Evolutionary conservation across 1,140 invertebrate genomes (phyloP).

Genomic region (Kradibia gibbosae): DNA sequence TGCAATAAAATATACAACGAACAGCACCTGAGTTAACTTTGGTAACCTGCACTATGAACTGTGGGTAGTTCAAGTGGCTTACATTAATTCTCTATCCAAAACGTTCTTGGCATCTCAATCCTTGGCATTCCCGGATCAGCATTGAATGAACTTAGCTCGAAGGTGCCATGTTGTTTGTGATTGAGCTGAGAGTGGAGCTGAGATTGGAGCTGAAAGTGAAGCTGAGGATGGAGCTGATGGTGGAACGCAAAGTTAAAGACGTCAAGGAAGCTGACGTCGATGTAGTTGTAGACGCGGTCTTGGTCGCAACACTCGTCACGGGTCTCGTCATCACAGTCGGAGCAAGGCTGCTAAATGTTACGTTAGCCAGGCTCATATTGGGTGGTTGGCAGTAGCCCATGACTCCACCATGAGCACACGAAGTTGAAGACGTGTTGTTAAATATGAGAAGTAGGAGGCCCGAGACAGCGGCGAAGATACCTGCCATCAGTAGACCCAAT

Average conservation of each 20-base stretch:
- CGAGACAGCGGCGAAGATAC: conserved; percentile 79
- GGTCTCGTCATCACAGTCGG: not conserved
- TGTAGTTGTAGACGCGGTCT: not conserved
- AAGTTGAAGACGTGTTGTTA: conserved; percentile 70
- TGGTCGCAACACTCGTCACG: not conserved
- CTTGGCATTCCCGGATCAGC: not conserved
- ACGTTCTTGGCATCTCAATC: not conserved
- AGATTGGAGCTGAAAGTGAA: not conserved
- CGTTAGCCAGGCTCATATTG: not conserved
- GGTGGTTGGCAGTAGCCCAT: conserved; percentile 75
- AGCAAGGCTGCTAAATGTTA: not conserved
- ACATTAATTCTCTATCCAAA: not conserved
- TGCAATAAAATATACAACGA: not conserved
- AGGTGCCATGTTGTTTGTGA: not conserved
- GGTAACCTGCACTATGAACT: not conserved
- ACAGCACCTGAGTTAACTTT: conserved; percentile 18
- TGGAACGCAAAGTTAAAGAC: no score
- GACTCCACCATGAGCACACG: conserved; percentile 78
- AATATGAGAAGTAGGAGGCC: conserved; percentile 76
- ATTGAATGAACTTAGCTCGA: not conserved
- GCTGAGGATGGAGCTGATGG: no score
- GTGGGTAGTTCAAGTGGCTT: not conserved
- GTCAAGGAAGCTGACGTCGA: not conserved
- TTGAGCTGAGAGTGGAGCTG: not conserved
- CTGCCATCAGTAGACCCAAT: conserved; percentile 80